These are phyloP conservation scores for Eutrigla gurnardus DNA, from an alignment of 2,797 vertebrate species.

Conservation along the genomic window DNA sequence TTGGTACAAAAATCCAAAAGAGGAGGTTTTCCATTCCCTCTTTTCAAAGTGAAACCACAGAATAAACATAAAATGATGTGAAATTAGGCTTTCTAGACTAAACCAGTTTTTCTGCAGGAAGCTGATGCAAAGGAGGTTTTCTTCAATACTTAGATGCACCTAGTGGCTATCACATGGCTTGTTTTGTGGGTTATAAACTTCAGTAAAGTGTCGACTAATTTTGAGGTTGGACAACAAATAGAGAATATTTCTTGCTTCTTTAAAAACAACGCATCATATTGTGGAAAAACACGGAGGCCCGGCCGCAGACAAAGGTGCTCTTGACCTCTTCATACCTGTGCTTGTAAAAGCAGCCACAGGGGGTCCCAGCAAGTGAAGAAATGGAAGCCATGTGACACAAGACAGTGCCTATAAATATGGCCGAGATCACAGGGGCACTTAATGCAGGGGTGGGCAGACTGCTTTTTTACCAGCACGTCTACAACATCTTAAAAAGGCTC, in stretches of 20 bases:
- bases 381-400: constrained; percentile 88
- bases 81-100: background rate
- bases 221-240: background rate
- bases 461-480: constrained; percentile 85
- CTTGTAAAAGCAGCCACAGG: constrained; percentile 86
- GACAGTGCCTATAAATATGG: constrained; percentile 88
- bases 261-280: constrained; percentile 3
- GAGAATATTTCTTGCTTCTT: background rate
- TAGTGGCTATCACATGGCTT: background rate
- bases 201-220: background rate
- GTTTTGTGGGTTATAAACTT: background rate
- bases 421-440: constrained; percentile 86
- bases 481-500: constrained; percentile 87
- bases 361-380: constrained; percentile 84
- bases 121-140: background rate
- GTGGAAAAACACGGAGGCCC: constrained; percentile 26
- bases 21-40: background rate
- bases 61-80: background rate
- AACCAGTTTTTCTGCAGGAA: background rate
- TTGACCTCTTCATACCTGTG: constrained; percentile 83
- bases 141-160: background rate
- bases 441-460: constrained; percentile 82
- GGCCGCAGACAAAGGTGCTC: constrained; percentile 67
- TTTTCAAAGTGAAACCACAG: constrained; percentile 2
- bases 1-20: background rate